Evolutionary conservation across 2,797 vertebrate genomes (phyloP), one percentile per base, ranked within the genome.

Genomic region (Halcyon smyrnensis): DNA sequence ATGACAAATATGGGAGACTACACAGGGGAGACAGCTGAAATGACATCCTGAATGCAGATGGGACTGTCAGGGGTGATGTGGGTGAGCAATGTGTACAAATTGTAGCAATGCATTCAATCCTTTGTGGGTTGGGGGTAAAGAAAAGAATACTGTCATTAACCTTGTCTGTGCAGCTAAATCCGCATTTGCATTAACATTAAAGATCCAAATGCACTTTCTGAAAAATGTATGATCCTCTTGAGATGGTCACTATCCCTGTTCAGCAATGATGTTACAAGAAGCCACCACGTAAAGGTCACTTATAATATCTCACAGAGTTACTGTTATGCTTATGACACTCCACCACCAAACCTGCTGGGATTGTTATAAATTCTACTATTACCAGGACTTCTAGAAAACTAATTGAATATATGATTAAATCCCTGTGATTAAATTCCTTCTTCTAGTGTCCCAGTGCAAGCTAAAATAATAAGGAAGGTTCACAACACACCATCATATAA

Each of bases 321-420:
- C 2, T 63, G 6, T 37, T 73, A 30, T 36, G 30, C 32, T 68
- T 65, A 28, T 53, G 27, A 79, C 25, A 17, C 21, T 36, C 21
- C 11, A 6, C 15, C 76, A 71, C 11, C 46, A 85, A 54, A 59
- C 23, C 4, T 9, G 3, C 43, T 54, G 76, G 51, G 30, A 46
- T 54, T 48, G 8, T 90, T 67, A 43, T 51, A 54, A n/a, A n/a
- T 85, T 65, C 27, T 70, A 6, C 10, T 56, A 14, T 63, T 85
- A 12, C 41, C 50, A 65, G 9, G 30, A 62, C 46, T 82, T 80
- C 16, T 34, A 51, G 64, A 83, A 87, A 83, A 46, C 20, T 85
- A 73, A 83, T 77, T 77, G 60, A 87, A 80, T 48, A 32, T 19
- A 64, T 24, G 14, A 37, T 54, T 69, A 91, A 93, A 95, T 46